These are phyloP conservation scores for Squalus acanthias DNA, from an alignment of 2,797 vertebrate species.

Conservation along the genomic window DNA sequence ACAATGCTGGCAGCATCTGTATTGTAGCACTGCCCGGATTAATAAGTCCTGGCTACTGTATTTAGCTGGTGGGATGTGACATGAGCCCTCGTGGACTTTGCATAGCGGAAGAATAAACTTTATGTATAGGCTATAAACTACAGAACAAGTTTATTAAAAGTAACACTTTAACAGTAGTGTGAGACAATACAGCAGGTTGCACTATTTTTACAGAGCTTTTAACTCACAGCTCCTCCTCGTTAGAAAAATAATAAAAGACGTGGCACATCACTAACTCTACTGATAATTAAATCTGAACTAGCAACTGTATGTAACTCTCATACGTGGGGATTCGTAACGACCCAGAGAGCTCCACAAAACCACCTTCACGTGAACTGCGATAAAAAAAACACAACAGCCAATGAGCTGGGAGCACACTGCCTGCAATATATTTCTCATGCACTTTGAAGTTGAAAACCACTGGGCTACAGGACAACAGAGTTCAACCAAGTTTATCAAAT, in stretches of 20 bases:
- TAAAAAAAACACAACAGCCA: not conserved
- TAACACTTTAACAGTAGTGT: not conserved
- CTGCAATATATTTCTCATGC: not conserved
- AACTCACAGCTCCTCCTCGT: no score
- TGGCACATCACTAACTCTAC: not conserved
- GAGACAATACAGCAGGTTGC: not conserved
- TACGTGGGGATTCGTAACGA: not conserved
- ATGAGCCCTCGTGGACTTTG: not conserved
- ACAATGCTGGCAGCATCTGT: not conserved
- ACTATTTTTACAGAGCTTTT: not conserved
- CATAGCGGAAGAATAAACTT: not conserved
- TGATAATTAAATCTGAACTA: not conserved
- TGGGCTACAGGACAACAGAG: not conserved
- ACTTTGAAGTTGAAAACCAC: not conserved
- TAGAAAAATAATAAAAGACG: not conserved
- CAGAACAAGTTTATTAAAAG: not conserved
- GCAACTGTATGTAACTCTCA: not conserved
- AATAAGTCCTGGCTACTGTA: not conserved
- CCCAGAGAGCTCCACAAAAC: not conserved
- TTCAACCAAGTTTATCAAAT: not conserved
- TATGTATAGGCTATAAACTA: not conserved
- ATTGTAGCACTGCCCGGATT: not conserved
- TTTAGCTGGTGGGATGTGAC: not conserved
- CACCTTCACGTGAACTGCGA: not conserved
- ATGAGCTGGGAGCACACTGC: not conserved